A percentile compares a stretch with the other conserved stretches of the same genome.
Evolutionary conservation across 2,888 invertebrate species (phyloP).

Genomic region (Cynaeus angustus): DNA sequence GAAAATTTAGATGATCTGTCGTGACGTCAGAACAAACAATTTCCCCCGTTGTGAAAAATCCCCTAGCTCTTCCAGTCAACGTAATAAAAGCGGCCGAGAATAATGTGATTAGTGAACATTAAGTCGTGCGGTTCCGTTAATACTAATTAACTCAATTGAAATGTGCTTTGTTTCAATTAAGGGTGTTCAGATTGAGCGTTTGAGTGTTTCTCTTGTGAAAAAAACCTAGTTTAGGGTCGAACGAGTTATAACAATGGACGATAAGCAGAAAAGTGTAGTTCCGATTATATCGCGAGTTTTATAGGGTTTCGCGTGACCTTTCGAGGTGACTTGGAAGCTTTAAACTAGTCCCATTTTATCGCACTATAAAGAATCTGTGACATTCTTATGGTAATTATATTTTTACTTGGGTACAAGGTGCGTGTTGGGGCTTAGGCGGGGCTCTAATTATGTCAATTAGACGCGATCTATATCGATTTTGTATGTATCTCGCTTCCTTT

Average conservation of each 20-base stretch:
- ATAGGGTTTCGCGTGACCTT: slow-evolving; percentile 42
- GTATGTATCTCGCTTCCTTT: too few species aligned
- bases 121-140: slow-evolving; percentile 36
- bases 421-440: slow-evolving; percentile 21
- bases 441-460: too few species aligned
- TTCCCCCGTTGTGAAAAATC: too few species aligned
- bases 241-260: slow-evolving; percentile 26
- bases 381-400: slow-evolving; percentile 42
- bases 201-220: slow-evolving; percentile 10
- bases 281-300: slow-evolving; percentile 38
- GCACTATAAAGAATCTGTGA: background rate
- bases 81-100: slow-evolving; percentile 17
- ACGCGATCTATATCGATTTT: too few species aligned
- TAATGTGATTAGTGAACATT: slow-evolving; percentile 34
- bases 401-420: slow-evolving; percentile 15
- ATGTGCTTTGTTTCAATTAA: slow-evolving; percentile 39
- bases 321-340: slow-evolving; percentile 33
- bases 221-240: slow-evolving; percentile 32
- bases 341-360: slow-evolving; percentile 27
- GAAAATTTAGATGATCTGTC: too few species aligned
- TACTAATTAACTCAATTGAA: slow-evolving; percentile 38
- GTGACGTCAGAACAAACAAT: too few species aligned
- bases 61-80: background rate
- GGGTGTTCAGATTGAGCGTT: slow-evolving; percentile 27
- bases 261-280: slow-evolving; percentile 34